Evolutionary conservation across 2,888 invertebrate genomes (phyloP).

Genomic region (Cataglyphis cursor): DNA sequence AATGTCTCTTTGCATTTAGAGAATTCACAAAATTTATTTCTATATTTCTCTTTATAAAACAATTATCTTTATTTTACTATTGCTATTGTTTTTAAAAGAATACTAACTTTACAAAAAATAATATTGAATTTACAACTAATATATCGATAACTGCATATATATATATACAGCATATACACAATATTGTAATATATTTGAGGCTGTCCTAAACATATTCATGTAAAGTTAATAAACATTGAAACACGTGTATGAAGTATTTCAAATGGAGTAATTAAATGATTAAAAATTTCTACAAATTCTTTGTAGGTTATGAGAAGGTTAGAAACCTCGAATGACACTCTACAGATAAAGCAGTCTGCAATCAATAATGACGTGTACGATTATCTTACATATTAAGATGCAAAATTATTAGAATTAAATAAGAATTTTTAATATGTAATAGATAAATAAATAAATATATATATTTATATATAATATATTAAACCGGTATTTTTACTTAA

Average conservation of each 20-base stretch:
- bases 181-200: background rate
- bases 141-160: background rate
- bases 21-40: background rate
- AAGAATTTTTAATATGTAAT: background rate
- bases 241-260: background rate
- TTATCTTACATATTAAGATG: background rate
- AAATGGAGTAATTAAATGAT: background rate
- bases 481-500: background rate
- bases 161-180: background rate
- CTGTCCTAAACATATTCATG: background rate
- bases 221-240: background rate
- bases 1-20: background rate
- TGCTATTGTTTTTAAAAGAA: background rate
- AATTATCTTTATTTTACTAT: background rate
- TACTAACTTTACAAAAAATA: background rate
- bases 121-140: background rate
- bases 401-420: background rate
- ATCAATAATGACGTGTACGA: background rate
- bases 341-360: background rate
- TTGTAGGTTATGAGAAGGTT: slow-evolving; percentile 29
- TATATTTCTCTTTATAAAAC: background rate
- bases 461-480: background rate
- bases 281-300: background rate
- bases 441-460: background rate
- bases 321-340: background rate